Base-by-base conservation (phyloP, 2,113 vertebrate species). In the Eleginops maclovinus region DNA sequence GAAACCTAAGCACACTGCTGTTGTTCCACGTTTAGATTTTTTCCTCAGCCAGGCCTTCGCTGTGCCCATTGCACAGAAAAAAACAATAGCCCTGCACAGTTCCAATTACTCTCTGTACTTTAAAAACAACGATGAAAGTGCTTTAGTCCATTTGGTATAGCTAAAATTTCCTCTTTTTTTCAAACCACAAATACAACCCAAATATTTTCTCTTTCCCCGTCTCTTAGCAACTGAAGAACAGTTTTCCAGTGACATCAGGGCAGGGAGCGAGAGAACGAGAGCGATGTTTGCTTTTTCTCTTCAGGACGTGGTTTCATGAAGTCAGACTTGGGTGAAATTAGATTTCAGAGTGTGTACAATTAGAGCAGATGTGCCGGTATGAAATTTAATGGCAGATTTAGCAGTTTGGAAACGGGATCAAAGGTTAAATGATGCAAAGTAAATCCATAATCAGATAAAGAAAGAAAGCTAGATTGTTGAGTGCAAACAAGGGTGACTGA, bases 221-320 rank as follows among this genome's bases (percentile, higher is more conserved):
- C 89, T 86, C 94, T 91, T 94, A 95, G 94, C 94, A 94, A 95
- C 94, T 65, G 85, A 85, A 88, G 90, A 92, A 90, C 89, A 84
- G 86, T 92, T 94, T 95, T 94, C 93, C 91, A 90, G 83, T 93
- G 94, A 94, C 89, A 90, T 93, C 92, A 92, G 85, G 86, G 88
- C 77, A 80, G 59, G 72, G 85, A 81, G 86, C n/a, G 72, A 89
- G 74, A 72, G 61, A 85, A 81, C 17, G 41, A 75, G 74, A 72
- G 77, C 41, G 63, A 74, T 85, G 68, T 72, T 47, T 67, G 19
- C n/a, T 17, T 59, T 59, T 9, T 49, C 54, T 85, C 67, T 82
- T 69, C 64, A 82, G 63, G 77, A 75, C 75, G 63, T 73, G 81
- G 68, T 84, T 89, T 83, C 76, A 78, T 88, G 76, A 88, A 89